Conservation (phyloP, 2,888 invertebrate species). For the Brachylomia viminalis region DNA sequence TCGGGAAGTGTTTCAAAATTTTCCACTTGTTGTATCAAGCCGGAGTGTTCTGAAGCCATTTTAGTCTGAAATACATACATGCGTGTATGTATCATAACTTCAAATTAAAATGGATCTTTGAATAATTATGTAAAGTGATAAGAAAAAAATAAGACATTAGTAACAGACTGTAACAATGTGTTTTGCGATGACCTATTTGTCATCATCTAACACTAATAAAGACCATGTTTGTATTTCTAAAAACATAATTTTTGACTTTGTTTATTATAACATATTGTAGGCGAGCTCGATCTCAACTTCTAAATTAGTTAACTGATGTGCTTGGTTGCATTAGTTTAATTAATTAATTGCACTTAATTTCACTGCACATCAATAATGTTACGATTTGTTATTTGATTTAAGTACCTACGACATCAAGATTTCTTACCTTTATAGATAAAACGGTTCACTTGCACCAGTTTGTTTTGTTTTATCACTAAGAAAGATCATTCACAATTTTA, state of each 20-base stretch:
- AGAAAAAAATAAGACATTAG: not conserved
- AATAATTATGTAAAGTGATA: not conserved
- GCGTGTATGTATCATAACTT: conserved; percentile 42
- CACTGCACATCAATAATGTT: not conserved
- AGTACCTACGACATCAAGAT: not conserved
- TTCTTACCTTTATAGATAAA: not conserved
- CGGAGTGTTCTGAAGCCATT: conserved; percentile 49
- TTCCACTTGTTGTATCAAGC: conserved; percentile 55
- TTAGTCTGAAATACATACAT: conserved; percentile 37
- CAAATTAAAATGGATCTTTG: not conserved
- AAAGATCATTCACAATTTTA: not conserved
- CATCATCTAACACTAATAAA: not conserved
- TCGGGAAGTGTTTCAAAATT: conserved; percentile 49
- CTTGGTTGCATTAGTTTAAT: not conserved
- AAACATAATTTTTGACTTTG: not conserved
- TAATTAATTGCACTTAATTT: not conserved
- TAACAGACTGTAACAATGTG: not conserved
- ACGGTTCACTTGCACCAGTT: conserved; percentile 9
- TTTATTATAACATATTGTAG: not conserved
- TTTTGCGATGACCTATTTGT: conserved; percentile 2
- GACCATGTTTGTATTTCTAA: conserved; percentile 10
- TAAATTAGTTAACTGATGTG: too few species aligned
- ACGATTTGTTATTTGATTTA: not conserved
- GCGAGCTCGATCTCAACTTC: not conserved
- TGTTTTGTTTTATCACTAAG: conserved; percentile 1